Evolutionary conservation across 2,888 invertebrate genomes (phyloP), one percentile per base, ranked within the genome.

Genomic region (Villa cingulata): DNA sequence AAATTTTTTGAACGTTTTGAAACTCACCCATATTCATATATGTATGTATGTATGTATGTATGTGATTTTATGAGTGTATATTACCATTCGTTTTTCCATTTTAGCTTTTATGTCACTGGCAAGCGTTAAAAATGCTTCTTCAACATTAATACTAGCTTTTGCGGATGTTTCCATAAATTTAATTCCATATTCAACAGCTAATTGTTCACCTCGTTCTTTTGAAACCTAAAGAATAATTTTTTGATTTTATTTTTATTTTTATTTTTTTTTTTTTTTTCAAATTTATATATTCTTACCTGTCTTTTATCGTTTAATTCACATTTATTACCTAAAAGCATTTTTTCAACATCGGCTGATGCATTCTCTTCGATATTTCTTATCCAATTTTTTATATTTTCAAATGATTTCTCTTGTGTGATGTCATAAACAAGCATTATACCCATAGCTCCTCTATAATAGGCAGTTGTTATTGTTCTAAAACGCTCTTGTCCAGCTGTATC

Each of bases 381-480:
- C 97, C 97, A 98, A 69, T 97, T 97, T 67, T 95, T 91, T 49
- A 98, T 97, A 67, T 97, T 97, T 71, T 97, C 92, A 73, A 98
- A 97, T 59, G 94, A 95, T 72, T 96, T 96, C 66, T 95, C 96
- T 73, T 95, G 96, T 59, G 97, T 97, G 58, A 98, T 96, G 72
- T 98, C 98, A 71, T 98, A 98, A 37, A 96, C 96, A 56, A 97
- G 77, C 92, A 97, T 95, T 58, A 98, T 98, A 52, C 98, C 98
- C 96, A 98, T 98, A 39, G 97, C 97, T 43, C 97, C 98, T 58
- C 98, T 81, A 72, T 98, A 98, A 68, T 98, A 98, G n/a, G 97
- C 96, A 51, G 97, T 98, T 47, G 97, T 98, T 59, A 98, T 98
- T 54, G 97, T 98, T 59, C 96, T 81, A 75, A 98, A 98, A 64